phyloP scores from a whole-genome alignment of 2,888 invertebrate species.

The Harmothoe impar region DNA sequence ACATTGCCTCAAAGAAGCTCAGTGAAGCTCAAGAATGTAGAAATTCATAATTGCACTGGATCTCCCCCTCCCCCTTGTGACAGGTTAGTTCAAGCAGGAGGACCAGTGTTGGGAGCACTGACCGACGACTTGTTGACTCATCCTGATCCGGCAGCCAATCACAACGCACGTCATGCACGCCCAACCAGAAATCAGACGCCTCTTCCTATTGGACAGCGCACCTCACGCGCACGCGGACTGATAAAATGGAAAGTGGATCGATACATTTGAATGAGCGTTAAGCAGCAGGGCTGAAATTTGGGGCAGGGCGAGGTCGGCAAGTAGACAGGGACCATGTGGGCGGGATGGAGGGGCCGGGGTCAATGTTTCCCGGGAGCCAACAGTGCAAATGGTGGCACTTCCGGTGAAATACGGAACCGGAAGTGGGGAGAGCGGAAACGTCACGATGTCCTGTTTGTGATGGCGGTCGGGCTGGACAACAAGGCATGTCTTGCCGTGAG shows the following conservation, averaged over 20 bases:
- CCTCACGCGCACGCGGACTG: not conserved
- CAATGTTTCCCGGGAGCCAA: slow-evolving; percentile 1
- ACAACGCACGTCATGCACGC: slow-evolving; percentile 3
- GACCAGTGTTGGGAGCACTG: not conserved
- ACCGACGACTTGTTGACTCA: not conserved
- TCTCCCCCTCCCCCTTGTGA: no score
- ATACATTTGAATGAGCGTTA: slow-evolving; percentile 20
- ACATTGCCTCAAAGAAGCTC: no score
- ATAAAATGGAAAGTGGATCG: not conserved
- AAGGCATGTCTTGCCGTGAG: no score
- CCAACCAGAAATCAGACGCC: not conserved
- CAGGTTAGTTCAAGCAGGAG: no score
- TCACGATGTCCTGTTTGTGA: not conserved
- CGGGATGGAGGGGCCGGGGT: not conserved
- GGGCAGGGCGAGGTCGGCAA: not conserved
- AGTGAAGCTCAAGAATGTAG: no score
- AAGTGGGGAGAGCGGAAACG: slow-evolving; percentile 20
- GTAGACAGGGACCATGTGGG: no score
- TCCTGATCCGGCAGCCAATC: slow-evolving; percentile 27
- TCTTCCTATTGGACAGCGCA: not conserved
- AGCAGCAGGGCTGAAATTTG: slow-evolving; percentile 6
- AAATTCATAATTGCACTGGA: no score
- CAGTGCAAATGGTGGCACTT: not conserved
- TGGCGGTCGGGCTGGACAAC: not conserved
- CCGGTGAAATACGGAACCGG: not conserved